Base-by-base conservation (phyloP, 2,797 vertebrate genomes). In the Urophycis tenuis region DNA sequence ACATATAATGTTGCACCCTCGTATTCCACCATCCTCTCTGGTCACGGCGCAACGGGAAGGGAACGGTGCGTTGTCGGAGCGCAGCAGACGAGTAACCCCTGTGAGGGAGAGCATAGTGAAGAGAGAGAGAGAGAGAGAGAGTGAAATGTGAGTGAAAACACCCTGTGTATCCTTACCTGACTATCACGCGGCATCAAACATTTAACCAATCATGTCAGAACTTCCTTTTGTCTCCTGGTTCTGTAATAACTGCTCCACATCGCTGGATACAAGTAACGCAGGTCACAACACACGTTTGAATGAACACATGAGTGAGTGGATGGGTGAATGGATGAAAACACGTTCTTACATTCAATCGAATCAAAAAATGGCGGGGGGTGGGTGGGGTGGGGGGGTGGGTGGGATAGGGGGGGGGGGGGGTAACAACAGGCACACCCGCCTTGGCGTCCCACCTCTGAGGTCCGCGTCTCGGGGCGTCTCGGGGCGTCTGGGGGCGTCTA, bases 1-100 rank as follows among this genome's bases (percentile, higher is more conserved):
- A 84, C 60, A 5, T 49, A 49, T 49, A 49, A 49, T 49, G 41
- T 19, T 17, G 22, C 1, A 49, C 5, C 22, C 7, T 80, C 45
- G 41, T 77, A 73, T 53, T 69, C 71, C 77, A 74, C 22, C 17
- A 2, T 71, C 75, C 60, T 77, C n/a, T 76, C 60, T 64, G 49
- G 69, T 45, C 31, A 22, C 32, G 53, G 73, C 30, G 10, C 72
- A 74, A 11, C 53, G 53, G 67, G 67, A 74, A 74, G 45, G 41
- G 75, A 74, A 77, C 17, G 39, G 75, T 3, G 75, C 33, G 75
- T 35, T 81, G 45, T 79, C 29, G 73, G 72, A 25, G 22, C 22
- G 19, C 49, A 60, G 49, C 5, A 7, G 19, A 60, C 25, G 6
- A 10, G 22, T 60, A n/a, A 60, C 22, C 49, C 49, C 49, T 60